These are phyloP conservation scores for Anguilla pacifica DNA, from an alignment of 2,797 vertebrate genomes.

Conservation along the genomic window DNA sequence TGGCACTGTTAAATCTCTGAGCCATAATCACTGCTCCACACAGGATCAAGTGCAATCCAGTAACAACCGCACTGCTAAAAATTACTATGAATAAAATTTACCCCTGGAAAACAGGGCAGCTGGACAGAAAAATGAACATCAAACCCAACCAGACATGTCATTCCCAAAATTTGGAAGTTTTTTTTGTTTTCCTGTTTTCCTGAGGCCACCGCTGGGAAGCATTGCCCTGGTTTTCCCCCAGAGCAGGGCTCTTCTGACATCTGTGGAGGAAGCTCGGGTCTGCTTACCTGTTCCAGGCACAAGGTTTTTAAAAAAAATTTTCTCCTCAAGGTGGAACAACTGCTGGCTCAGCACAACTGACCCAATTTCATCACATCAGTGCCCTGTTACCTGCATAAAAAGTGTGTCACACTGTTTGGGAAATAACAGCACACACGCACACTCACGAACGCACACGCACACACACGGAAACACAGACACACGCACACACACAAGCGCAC, in stretches of 20 bases:
- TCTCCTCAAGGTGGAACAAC: conserved; percentile 18
- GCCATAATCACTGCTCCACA: background rate
- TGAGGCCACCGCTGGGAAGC: background rate
- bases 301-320: background rate
- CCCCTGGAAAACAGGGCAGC: background rate
- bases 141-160: background rate
- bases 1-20: background rate
- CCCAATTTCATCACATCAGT: conserved; percentile 8
- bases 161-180: background rate
- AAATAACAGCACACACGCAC: background rate
- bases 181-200: background rate
- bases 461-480: background rate
- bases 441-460: background rate
- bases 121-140: background rate
- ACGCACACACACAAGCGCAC: background rate
- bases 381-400: background rate
- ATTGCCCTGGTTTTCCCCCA: background rate
- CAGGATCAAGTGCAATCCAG: background rate
- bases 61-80: background rate
- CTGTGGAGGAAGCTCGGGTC: background rate
- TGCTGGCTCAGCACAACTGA: conserved; percentile 19
- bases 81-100: background rate
- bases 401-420: background rate
- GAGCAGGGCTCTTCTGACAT: background rate
- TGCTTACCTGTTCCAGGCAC: conserved; percentile 2